Evolutionary conservation across 1,140 invertebrate genomes (phyloP), one percentile per base, ranked within the genome.

Genomic region (Solenopsis fugax): DNA sequence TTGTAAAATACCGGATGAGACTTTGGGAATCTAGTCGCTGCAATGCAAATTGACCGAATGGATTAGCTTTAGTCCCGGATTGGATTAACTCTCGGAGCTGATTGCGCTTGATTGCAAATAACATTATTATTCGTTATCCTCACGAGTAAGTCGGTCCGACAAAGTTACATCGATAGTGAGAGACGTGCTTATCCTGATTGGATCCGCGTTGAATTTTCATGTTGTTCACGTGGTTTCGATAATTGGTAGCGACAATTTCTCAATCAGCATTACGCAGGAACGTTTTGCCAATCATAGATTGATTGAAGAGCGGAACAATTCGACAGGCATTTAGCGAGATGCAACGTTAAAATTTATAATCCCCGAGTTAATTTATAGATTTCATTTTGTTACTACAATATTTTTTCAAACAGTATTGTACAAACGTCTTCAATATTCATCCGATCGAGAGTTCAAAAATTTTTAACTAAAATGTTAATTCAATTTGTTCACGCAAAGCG

Each of bases 101-200:
- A 84, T 84, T 84, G 80, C 69, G 69, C 80, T 75, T 84, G 80
- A 84, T 84, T 84, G 80, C 80, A 84, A 84, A 84, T 84, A 84
- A 84, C 54, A 48, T 84, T 84, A 84, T 84, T 84, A 84, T 60
- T 84, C 69, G 80, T 84, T 84, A 84, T 75, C 69, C 58, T n/a
- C 54, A 58, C 54, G 69, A 24, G 29, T 52, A 56, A 71, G 41
- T 58, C 64, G 12, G 37, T 29, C n/a, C 13, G n/a, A 48, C 45
- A 6, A 81, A 81, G 77, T 71, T 80, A 69, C 64, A 50, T 24
- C 62, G 48, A 54, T 69, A 41, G 45, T 41, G 67, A 50, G 41
- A 56, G 56, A 84, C 69, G 41, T 73, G 54, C 80, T 48, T 84
- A 60, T 60, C 21, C 41, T 81, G 80, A 84, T 84, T 73, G 69